Conservation (phyloP, 2,797 vertebrate genomes). For the Valencia hispanica region DNA sequence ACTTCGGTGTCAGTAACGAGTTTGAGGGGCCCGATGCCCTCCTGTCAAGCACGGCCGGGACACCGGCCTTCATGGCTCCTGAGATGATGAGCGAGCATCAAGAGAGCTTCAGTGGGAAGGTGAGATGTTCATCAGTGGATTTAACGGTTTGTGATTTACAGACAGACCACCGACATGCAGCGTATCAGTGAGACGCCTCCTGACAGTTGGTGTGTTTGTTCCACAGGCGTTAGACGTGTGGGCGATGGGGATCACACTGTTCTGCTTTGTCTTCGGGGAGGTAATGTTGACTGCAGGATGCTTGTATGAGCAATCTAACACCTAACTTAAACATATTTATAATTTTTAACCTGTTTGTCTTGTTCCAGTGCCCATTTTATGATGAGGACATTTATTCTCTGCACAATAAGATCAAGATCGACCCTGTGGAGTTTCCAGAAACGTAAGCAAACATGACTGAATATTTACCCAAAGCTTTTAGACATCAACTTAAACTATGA, state of each 20-base stretch:
- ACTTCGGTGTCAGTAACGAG: constrained; percentile 96
- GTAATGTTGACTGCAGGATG: constrained; percentile 71
- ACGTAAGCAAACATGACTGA: constrained; percentile 79
- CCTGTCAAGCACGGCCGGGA: constrained; percentile 91
- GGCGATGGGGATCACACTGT: constrained; percentile 95
- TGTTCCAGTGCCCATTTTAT: constrained; percentile 91
- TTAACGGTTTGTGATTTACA: background rate
- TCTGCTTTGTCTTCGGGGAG: constrained; percentile 94
- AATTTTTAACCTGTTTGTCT: background rate
- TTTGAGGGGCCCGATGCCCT: constrained; percentile 93
- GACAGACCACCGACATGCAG: constrained; percentile 1
- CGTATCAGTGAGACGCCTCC: background rate
- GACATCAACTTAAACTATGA: background rate
- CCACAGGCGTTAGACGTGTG: constrained; percentile 94
- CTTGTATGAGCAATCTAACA: background rate
- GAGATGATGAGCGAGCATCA: constrained; percentile 89
- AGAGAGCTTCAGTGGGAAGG: constrained; percentile 93
- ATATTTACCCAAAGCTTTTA: background rate
- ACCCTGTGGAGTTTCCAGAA: constrained; percentile 88
- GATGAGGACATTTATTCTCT: constrained; percentile 92
- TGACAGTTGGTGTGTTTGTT: constrained; percentile 35
- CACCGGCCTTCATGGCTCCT: constrained; percentile 97
- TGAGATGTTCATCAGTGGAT: constrained; percentile 46
- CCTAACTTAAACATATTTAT: background rate
- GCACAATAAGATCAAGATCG: constrained; percentile 92